Evolutionary conservation across 2,797 vertebrate species (phyloP), one percentile per base, ranked within the genome.

Genomic region (Liasis olivaceus): DNA sequence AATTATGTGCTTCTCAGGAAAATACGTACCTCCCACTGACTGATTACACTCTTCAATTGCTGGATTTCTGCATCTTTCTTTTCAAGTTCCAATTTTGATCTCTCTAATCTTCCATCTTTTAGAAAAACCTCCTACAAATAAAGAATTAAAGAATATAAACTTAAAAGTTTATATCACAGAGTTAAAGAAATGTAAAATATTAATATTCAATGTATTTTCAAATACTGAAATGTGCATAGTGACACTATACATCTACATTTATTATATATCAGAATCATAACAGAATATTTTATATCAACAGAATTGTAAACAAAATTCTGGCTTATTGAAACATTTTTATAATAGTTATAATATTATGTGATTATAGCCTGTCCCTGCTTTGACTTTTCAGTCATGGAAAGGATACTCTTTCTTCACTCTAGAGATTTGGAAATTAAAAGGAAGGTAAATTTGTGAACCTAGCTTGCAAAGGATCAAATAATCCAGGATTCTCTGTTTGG

Each of bases 61-160:
- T 98, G 96, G 17, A 99, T 99, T 97, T 99, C 98, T 94, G 97
- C 95, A 95, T 99, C 99, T 97, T 99, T 99, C 97, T 98, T 99
- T 97, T 99, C 99, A 96, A 99, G 97, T 60, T 99, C 98, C 2
- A 99, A 98, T 95, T 99, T 99, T 93, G 99, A 97, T 97, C 97
- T 98, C 97, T 99, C 99, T 91, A 98, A 98, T 97, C 98, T 98
- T 85, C 98, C 98, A 92, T 99, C 98, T 98, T 99, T 98, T 89
- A 97, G 85, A 47, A 69, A 62, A 86, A 63, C 56, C 62, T 86
- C 90, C 93, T 91, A 51, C 22, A 91, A n/a, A 93, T 72, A 42
- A 69, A 54, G 60, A 22, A 58, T 22, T 47, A 54, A 88, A 86
- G 47, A 58, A 72, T 87, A 42, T 26, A 92, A 51, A 31, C 4